Base-by-base conservation (phyloP, 2,797 vertebrate genomes). In the Anguilla marmorata region DNA sequence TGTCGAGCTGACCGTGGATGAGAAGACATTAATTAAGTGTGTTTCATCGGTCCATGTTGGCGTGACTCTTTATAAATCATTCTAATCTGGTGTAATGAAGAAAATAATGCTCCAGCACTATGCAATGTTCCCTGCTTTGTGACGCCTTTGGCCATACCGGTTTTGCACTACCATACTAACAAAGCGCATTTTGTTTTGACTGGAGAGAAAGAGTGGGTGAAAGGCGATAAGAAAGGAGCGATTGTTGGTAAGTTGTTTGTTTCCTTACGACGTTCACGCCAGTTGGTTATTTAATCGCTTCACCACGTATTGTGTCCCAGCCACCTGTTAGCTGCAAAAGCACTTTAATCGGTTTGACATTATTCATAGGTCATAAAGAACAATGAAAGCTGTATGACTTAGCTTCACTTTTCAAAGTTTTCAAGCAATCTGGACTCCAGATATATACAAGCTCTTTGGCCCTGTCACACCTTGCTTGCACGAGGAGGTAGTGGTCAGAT, bases 101-200 rank as follows among this genome's bases (percentile, higher is more conserved):
- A 16, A 16, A 76, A 14, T 74, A 33, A 30, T 74, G 3, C 16
- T 37, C 2, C 33, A 76, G 6, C 30, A 76, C 72, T 76, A 37
- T 37, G 37, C 37, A 21, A 1, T 48, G 37, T 48, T 80, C 76
- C 48, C 37, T 45, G 19, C 16, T 48, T 27, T 48, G 37, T 80
- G 24, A 80, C 48, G 11, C 1, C 74, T 79, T 79, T 45, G 14
- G 11, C 5, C 24, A 21, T 45, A 21, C 72, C 37, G 37, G 72
- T 14, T 80, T 45, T 45, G n/a, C 1, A 48, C 14, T 48, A 7
- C 48, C 37, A 80, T 80, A 16, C 33, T 21, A 80, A 24, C 41
- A 80, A 80, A 48, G 19, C 74, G 8, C 21, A 80, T 80, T 80
- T 80, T 80, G 76, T 48, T 80, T 80, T n/a, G 21, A 48, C 48